A percentile compares a stretch with the other conserved stretches of the same genome.
Conservation (phyloP, 2,888 invertebrate species). For the Microplitis manilae region DNA sequence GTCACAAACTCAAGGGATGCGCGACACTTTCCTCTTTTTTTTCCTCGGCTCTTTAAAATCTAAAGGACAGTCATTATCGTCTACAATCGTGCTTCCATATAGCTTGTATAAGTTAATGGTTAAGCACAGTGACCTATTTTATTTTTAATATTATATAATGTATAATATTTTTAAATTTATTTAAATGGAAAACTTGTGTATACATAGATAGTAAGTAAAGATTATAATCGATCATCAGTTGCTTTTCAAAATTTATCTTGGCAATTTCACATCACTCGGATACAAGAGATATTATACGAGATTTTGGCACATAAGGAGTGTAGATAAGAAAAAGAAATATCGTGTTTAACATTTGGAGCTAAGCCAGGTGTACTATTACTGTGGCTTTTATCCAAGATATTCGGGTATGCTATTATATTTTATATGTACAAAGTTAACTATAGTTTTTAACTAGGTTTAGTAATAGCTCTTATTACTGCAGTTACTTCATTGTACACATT, state of each 20-base stretch:
- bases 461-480: neutral
- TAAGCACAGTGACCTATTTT: conserved; percentile 21
- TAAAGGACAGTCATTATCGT: conserved; percentile 1
- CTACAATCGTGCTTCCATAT: conserved; percentile 21
- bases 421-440: neutral
- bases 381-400: conserved; percentile 41
- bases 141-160: neutral
- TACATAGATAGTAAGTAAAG: neutral
- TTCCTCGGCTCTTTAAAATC: conserved; percentile 34
- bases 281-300: conserved; percentile 32
- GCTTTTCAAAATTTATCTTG: conserved; percentile 13
- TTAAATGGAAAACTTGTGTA: too few relatives aligned
- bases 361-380: conserved; percentile 46
- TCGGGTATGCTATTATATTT: neutral
- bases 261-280: conserved; percentile 17
- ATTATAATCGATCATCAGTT: neutral
- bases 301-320: conserved; percentile 42
- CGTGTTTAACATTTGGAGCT: conserved; percentile 46
- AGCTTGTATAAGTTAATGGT: neutral
- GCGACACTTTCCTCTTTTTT: conserved; percentile 33
- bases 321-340: conserved; percentile 30
- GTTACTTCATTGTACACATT: neutral
- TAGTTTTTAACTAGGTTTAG: neutral
- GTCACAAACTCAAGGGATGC: conserved; percentile 39
- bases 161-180: neutral